Base-by-base conservation (phyloP, 23 tunicate genomes). In the Oikopleura dioica region DNA sequence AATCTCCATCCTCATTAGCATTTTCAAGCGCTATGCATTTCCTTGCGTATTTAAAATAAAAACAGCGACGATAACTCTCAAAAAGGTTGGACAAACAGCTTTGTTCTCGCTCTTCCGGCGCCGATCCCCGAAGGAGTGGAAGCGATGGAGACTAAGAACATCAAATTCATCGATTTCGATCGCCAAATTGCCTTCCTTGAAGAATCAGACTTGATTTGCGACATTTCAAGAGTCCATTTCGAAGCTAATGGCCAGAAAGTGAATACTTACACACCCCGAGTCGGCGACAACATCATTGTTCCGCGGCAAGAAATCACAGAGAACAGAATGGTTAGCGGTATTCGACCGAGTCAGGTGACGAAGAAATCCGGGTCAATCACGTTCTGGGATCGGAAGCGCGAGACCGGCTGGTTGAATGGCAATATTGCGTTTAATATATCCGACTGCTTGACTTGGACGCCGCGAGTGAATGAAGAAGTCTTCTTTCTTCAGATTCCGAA, bases 311-410 rank as follows among this genome's bases (percentile, higher is more conserved):
- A n/a, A n/a, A n/a, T n/a, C n/a, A n/a, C n/a, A 9, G 55, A 44
- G 16, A 16, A 44, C 55, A 9, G 9, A 4, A 63, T 63, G 4
- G 72, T 63, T 63, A 23, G 26, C 29, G 33, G 26, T 28, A 63
- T 63, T 16, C 72, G 72, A 5, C 72, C 72, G 29, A 2, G 16
- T 21, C 30, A 24, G 16, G 72, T 31, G 4, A 16, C 33, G 5
- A 23, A 31, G 33, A 24, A 28, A 63, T 12, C 72, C 32, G 72
- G 72, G 26, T 12, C 72, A 28, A 28, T 63, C 33, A 16, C 72
- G 5, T 63, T 63, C 26, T 63, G 72, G 72, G 72, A 63, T 28
- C 29, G 72, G 72, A 63, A 63, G 33, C 72, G 72, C 30, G 72
- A 63, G 5, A 12, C 30, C 26, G 72, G 72, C 29, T 31, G 72